Conservation (phyloP, 2,888 invertebrate genomes). For the Falcaria lacertinaria region DNA sequence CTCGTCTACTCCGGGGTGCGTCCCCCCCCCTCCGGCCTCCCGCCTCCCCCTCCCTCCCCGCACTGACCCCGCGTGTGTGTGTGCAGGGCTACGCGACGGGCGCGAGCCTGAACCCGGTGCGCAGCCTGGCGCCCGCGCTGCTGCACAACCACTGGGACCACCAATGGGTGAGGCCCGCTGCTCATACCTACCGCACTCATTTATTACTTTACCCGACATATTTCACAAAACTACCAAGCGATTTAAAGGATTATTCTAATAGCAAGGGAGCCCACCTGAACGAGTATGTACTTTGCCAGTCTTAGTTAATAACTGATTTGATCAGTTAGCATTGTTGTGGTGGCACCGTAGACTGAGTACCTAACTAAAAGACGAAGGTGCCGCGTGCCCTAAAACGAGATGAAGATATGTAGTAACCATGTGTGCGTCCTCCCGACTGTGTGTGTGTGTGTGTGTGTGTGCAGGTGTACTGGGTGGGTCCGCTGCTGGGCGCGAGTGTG, state of each 20-base stretch:
- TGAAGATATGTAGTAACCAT: no score
- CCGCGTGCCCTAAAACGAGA: no score
- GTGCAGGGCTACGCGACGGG: slow-evolving; percentile 82
- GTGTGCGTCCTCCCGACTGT: neutral
- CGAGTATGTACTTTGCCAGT: no score
- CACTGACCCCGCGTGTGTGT: neutral
- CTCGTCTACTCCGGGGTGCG: slow-evolving; percentile 60
- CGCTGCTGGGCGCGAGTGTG: slow-evolving; percentile 54
- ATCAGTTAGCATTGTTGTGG: no score
- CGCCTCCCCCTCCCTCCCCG: neutral
- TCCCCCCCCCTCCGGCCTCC: neutral
- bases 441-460: neutral
- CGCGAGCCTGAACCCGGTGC: slow-evolving; percentile 85
- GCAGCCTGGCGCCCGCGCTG: slow-evolving; percentile 86
- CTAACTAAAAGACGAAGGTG: no score
- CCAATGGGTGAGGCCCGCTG: slow-evolving; percentile 82
- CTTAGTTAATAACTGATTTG: no score
- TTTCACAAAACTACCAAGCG: no score
- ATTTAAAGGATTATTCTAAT: no score
- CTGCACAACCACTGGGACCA: slow-evolving; percentile 79
- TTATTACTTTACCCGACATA: no score
- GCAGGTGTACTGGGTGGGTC: slow-evolving; percentile 76
- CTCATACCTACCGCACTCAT: no score
- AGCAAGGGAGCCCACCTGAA: no score
- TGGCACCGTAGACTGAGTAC: no score